Evolutionary conservation across 2,888 invertebrate species (phyloP), one percentile per base, ranked within the genome.

Genomic region (Eupithecia centaureata): DNA sequence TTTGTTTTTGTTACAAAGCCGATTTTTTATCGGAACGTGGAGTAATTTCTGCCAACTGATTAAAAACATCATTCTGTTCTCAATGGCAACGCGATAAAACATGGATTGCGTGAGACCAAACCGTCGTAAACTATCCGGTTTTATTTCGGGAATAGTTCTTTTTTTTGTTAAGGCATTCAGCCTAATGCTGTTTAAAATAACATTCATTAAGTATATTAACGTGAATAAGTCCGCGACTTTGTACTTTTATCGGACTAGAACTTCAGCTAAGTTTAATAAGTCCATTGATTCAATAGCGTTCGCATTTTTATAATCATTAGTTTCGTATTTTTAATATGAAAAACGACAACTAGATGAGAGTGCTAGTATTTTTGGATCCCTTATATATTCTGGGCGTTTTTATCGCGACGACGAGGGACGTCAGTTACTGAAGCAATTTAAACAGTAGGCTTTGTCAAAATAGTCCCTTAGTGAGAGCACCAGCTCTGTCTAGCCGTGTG

Each of bases 401-500:
- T 28, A n/a, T 56, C n/a, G 5, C 13, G 32, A 33, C 13, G 30
- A 15, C 62, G 58, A 61, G 47, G 28, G 22, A n/a, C 33, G 12
- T 54, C 52, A n/a, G n/a, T n/a, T n/a, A n/a, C n/a, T n/a, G n/a
- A n/a, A n/a, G n/a, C n/a, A 33, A 63, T 51, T 67, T 64, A 30
- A 38, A 64, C 54, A 59, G 30, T 38, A 61, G 25, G 51, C 56
- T 57, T 63, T 51, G 47, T 57, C 57, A 10, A 32, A 30, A 18
- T 52, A 15, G 25, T 27, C 51, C 57, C 33, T 64, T 67, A 64
- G 60, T 61, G 28, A 33, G 15, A 25, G 7, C 59, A 32, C 35
- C 62, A 32, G 32, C n/a, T 56, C 63, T 65, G 65, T 65, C 65
- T 69, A 65, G 68, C 57, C 63, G 56, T 51, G 70, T 67, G 69